Evolutionary conservation across 1,140 invertebrate genomes (phyloP).

Genomic region (Atta colombica): DNA sequence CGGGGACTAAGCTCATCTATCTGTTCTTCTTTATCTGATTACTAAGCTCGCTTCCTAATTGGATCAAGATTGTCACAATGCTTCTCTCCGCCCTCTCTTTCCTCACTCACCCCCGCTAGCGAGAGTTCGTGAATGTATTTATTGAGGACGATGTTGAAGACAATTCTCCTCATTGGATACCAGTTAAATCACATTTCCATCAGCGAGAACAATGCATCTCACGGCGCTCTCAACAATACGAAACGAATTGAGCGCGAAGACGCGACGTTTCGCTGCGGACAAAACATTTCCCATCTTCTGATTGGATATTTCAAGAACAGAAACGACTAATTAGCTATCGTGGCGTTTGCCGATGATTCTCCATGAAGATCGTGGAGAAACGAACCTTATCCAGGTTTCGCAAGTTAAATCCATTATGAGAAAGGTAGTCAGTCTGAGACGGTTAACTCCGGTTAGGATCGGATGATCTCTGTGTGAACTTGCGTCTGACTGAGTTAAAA

Average conservation of each 20-base stretch:
- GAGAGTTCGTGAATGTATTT: conserved; percentile 39
- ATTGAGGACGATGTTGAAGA: conserved; percentile 26
- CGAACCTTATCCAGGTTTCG: conserved; percentile 47
- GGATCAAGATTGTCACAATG: conserved; percentile 32
- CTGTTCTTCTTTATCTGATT: conserved; percentile 18
- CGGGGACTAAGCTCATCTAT: background rate
- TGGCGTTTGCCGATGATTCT: conserved; percentile 22
- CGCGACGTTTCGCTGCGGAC: conserved; percentile 50
- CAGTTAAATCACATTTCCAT: conserved; percentile 60
- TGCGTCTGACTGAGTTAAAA: conserved; percentile 48
- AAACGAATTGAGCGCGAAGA: conserved; percentile 67
- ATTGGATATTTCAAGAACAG: conserved; percentile 56
- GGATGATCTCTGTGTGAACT: conserved; percentile 38
- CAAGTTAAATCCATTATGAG: conserved; percentile 55
- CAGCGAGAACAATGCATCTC: conserved; percentile 41
- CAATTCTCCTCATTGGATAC: conserved; percentile 56
- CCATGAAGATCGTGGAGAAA: conserved; percentile 33
- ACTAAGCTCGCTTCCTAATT: conserved; percentile 31
- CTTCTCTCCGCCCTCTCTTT: too few relatives aligned
- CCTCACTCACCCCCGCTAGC: background rate
- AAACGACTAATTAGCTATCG: conserved; percentile 66
- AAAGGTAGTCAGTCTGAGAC: conserved; percentile 34
- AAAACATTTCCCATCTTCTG: conserved; percentile 65
- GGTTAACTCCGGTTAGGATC: conserved; percentile 54
- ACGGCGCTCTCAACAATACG: conserved; percentile 59